Evolutionary conservation across 2,797 vertebrate species (phyloP), one percentile per base, ranked within the genome.

Genomic region (Takifugu ocellatus): DNA sequence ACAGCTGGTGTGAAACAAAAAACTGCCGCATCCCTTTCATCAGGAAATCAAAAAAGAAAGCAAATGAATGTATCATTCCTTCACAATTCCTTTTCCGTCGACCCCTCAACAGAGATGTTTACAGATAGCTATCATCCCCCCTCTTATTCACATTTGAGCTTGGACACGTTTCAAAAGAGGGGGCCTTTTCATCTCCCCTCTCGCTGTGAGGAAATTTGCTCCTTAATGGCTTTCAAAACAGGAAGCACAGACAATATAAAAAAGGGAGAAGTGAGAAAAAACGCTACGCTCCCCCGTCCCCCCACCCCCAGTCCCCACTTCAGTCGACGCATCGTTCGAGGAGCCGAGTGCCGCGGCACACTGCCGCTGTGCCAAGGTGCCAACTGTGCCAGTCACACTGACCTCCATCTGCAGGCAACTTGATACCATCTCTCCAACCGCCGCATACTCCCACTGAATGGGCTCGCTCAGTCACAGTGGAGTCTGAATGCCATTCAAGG

Each of bases 211-310:
- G 90, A 92, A 92, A 89, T 88, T 87, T 88, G 88, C 88, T 90
- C 88, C 90, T 92, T 91, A 91, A 91, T 91, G 88, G 88, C 86
- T 93, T 92, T 93, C 90, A 92, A 92, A 92, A 92, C 92, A 92
- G 91, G 91, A 92, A 92, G 84, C 82, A 10, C 72, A 77, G 80
- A 90, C 87, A 90, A 91, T 89, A 83, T n/a, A 79, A 87, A 84
- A 83, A 81, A 83, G 73, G 77, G 61, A 82, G 75, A 89, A 90
- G 83, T 85, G 84, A 89, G 87, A 86, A 85, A 78, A 83, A 81
- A 49, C 69, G 63, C 80, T 66, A 72, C 73, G 66, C 61, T 33
- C 52, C 51, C 21, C 71, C 39, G 33, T 75, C 52, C 78, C 59
- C 43, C 49, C 49, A 66, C 36, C 39, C 74, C 52, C 44, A 1